phyloP scores from a whole-genome alignment of 2,113 vertebrate species.

The Chloroceryle aenea region DNA sequence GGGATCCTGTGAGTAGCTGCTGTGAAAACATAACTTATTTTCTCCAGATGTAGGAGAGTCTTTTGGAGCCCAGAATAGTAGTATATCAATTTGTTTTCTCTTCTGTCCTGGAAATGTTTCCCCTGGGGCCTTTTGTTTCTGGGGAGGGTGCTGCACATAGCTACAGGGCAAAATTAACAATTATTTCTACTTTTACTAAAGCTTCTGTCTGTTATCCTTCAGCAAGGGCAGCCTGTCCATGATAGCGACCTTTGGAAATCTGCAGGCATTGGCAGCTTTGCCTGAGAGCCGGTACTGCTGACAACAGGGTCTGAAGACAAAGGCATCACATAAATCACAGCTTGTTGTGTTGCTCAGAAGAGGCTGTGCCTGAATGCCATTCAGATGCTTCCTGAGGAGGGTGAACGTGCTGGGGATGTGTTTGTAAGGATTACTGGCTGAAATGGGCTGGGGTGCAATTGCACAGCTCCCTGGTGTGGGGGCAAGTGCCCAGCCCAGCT shows the following conservation, averaged over 20 bases:
- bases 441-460: not conserved
- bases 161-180: not conserved
- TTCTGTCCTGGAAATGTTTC: not conserved
- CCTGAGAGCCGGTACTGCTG: constrained; percentile 7
- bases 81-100: not conserved
- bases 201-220: not conserved
- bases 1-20: not conserved
- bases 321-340: constrained; percentile 23
- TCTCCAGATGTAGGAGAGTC: not conserved
- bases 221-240: not conserved
- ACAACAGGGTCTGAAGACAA: constrained; percentile 38
- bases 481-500: not conserved
- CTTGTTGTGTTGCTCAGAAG: not conserved
- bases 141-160: not conserved
- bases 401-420: not conserved
- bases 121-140: not conserved
- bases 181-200: not conserved
- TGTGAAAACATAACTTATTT: constrained; percentile 20
- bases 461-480: not conserved
- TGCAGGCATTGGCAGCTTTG: not conserved
- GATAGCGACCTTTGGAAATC: not conserved
- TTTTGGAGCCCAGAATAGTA: not conserved
- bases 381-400: constrained; percentile 9
- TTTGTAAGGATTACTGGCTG: not conserved
- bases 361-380: not conserved